Evolutionary conservation across 2,113 vertebrate species (phyloP), one percentile per base, ranked within the genome.

Genomic region (Zeus faber): DNA sequence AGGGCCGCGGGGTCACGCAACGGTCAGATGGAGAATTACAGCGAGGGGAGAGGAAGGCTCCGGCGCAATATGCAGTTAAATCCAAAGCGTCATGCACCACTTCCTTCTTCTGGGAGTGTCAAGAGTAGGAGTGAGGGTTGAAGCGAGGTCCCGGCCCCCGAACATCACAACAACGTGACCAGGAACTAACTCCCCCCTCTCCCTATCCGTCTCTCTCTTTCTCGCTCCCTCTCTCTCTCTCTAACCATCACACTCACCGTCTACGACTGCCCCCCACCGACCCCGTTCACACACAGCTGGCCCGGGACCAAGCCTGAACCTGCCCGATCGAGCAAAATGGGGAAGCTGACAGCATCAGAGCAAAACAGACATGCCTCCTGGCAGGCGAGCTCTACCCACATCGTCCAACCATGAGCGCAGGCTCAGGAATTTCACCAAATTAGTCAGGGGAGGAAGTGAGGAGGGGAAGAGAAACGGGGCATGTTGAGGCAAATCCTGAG

Each of bases 371-470:
- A 70, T 40, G 47, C 61, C 51, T 65, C 56, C 59, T 74, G 74
- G 72, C 75, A 83, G 63, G 74, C 75, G 71, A 75, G 65, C 39
- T 10, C 70, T 58, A 65, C 39, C 22, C 56, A 41, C 63, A 62
- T 70, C 68, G 66, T 67, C 60, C 67, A 56, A 80, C 73, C 48
- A 51, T 43, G 29, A 73, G 70, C 47, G 2, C 4, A 50, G 43
- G 49, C 63, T 29, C 76, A 79, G 83, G 77, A 85, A 87, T 85
- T 82, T 65, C 62, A 77, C 65, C 55, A 69, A 77, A 74, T 60
- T 67, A 54, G 45, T 49, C 39, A 62, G 53, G 0, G 11, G 81
- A 70, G 35, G 26, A 45, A 9, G 31, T 26, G 21, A 14, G 6
- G 58, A 33, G 11, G 5, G 41, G 20, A 4, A 50, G 29, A 39